These are phyloP conservation scores for Drosophila novamexicana DNA, from an alignment of 1,140 invertebrate genomes.

Conservation along the genomic window DNA sequence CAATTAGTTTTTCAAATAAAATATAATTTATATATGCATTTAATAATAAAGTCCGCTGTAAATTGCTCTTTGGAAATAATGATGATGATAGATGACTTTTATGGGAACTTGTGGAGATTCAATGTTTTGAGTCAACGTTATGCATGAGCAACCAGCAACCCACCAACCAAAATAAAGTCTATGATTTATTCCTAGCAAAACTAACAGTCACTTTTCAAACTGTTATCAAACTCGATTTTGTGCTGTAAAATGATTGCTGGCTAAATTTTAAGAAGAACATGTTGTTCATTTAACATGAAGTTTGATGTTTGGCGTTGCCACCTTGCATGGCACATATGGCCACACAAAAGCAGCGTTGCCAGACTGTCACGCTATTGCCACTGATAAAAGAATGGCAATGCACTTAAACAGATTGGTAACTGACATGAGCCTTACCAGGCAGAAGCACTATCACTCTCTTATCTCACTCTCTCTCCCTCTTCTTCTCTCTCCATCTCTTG, in stretches of 20 bases:
- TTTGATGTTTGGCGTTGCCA: no score
- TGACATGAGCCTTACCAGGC: conserved; percentile 6
- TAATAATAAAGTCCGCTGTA: conserved; percentile 22
- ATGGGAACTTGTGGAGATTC: not conserved
- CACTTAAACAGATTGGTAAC: conserved; percentile 12
- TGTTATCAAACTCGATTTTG: no score
- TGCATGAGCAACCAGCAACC: no score
- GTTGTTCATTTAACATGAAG: no score
- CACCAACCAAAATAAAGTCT: no score
- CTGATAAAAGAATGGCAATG: not conserved
- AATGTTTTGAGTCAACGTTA: no score
- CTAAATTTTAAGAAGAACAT: no score
- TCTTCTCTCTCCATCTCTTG: not conserved
- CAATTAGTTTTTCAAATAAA: conserved; percentile 38
- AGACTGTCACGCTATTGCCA: not conserved
- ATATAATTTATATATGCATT: conserved; percentile 39
- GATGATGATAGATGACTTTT: not conserved
- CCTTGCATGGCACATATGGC: no score
- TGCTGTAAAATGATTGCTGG: no score
- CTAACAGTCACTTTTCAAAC: no score
- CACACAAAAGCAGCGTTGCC: no score
- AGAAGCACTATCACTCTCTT: not conserved
- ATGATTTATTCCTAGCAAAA: no score
- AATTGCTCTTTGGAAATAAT: conserved; percentile 2
- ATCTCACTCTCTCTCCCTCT: not conserved